Percentiles rank a stretch among this genome's conserved stretches.
Evolutionary conservation across 1,140 invertebrate species (phyloP).

Genomic region (Cyphomyrmex costatus): DNA sequence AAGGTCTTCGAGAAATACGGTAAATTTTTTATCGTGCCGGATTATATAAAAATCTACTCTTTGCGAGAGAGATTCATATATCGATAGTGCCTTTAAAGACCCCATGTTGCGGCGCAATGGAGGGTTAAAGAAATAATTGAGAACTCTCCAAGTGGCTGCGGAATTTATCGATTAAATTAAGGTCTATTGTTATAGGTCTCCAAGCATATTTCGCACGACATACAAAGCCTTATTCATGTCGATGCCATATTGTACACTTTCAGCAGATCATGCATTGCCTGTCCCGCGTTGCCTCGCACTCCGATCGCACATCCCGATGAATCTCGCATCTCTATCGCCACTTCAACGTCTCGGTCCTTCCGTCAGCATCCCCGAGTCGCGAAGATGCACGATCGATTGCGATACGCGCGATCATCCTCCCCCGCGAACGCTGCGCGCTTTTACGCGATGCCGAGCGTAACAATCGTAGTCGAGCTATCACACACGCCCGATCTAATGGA

Average conservation of each 20-base stretch:
- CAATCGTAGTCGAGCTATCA: slow-evolving; percentile 62
- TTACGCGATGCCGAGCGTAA: slow-evolving; percentile 45
- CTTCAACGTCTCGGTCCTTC: slow-evolving; percentile 27
- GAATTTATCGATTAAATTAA: slow-evolving; percentile 35
- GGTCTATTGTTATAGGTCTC: slow-evolving; percentile 4
- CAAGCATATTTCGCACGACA: background rate
- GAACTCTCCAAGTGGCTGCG: background rate
- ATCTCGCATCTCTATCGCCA: slow-evolving; percentile 11
- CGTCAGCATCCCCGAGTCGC: slow-evolving; percentile 29
- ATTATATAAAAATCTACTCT: too few species aligned
- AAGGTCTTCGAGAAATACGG: too few species aligned
- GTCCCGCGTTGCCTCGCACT: slow-evolving; percentile 10
- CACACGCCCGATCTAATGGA: slow-evolving; percentile 66
- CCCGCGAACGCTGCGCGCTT: slow-evolving; percentile 38
- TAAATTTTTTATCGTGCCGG: too few species aligned
- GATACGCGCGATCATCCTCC: slow-evolving; percentile 36
- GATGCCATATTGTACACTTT: slow-evolving; percentile 40
- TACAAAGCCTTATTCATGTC: slow-evolving; percentile 34
- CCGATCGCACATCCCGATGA: background rate
- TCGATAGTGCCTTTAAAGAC: too few species aligned
- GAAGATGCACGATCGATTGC: slow-evolving; percentile 32
- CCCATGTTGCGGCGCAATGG: too few species aligned
- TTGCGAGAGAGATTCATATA: too few species aligned
- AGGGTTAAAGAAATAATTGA: background rate
- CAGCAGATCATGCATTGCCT: slow-evolving; percentile 38